phyloP scores from a whole-genome alignment of 2,888 invertebrate genomes.

The Elmis aenea region DNA sequence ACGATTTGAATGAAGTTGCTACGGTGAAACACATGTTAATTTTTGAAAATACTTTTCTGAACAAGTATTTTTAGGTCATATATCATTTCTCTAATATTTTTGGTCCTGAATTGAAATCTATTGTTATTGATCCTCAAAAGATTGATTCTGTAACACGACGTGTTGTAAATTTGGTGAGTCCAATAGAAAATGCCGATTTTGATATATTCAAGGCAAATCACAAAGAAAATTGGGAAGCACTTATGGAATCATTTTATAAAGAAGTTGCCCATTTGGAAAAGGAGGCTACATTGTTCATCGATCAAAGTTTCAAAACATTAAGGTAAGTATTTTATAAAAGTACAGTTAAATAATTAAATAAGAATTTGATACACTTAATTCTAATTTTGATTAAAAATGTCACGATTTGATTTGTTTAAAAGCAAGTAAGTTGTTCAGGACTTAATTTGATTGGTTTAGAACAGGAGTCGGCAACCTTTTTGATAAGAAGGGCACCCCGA shows the following conservation, averaged over 20 bases:
- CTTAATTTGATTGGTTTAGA: too few species aligned
- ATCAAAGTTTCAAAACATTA: constrained; percentile 76
- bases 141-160: constrained; percentile 80
- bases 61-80: constrained; percentile 54
- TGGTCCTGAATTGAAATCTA: constrained; percentile 78
- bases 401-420: too few species aligned
- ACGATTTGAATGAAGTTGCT: constrained; percentile 73
- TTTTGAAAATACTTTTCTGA: constrained; percentile 8
- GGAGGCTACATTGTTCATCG: constrained; percentile 80
- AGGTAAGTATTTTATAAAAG: too few species aligned
- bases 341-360: too few species aligned
- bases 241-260: constrained; percentile 70
- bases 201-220: constrained; percentile 76
- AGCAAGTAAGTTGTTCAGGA: too few species aligned
- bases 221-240: constrained; percentile 81
- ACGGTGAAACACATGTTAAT: constrained; percentile 53
- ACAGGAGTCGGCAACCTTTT: too few species aligned
- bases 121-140: constrained; percentile 80
- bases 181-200: constrained; percentile 73
- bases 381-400: too few species aligned
- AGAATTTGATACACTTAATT: too few species aligned
- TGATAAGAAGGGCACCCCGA: too few species aligned
- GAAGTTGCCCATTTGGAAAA: constrained; percentile 71
- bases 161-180: constrained; percentile 70
- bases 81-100: constrained; percentile 88